These are phyloP conservation scores for Ceratosolen fusciceps DNA, from an alignment of 1,140 invertebrate species.

Conservation along the genomic window DNA sequence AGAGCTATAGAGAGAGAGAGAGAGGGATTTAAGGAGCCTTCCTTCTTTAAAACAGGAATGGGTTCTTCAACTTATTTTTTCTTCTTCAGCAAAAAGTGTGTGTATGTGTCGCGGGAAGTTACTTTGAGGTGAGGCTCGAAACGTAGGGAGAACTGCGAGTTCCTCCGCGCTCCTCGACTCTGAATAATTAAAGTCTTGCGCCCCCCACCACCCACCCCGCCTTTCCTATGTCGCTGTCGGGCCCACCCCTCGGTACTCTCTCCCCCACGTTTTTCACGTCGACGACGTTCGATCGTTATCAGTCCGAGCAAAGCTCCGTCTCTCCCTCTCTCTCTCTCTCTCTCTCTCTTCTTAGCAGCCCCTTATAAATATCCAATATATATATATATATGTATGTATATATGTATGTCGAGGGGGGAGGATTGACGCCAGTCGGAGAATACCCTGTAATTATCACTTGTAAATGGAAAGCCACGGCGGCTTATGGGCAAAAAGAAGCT, in stretches of 20 bases:
- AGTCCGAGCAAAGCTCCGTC: slow-evolving; percentile 3
- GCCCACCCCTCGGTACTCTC: not conserved
- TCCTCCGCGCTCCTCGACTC: slow-evolving; percentile 32
- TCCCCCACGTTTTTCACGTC: not conserved
- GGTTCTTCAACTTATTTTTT: slow-evolving; percentile 15
- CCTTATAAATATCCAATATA: not conserved
- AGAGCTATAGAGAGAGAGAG: not conserved
- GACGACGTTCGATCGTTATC: slow-evolving; percentile 44
- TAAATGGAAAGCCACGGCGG: not conserved
- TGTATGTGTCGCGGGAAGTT: slow-evolving; percentile 2
- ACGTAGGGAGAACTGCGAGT: slow-evolving; percentile 21
- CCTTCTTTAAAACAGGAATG: slow-evolving; percentile 24
- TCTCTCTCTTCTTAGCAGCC: not conserved
- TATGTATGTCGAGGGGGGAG: too few relatives aligned
- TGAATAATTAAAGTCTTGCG: slow-evolving; percentile 46
- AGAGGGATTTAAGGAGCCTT: slow-evolving; percentile 27
- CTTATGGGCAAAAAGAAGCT: not conserved
- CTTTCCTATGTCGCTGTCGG: not conserved
- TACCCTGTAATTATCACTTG: slow-evolving; percentile 2
- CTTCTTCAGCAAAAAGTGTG: not conserved
- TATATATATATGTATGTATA: too few relatives aligned
- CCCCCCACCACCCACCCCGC: not conserved
- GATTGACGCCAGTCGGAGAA: not conserved
- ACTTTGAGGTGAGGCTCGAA: slow-evolving; percentile 33
- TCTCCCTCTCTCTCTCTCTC: too few relatives aligned